Percentiles rank a stretch among this genome's conserved stretches.
These are phyloP conservation scores for Hippolais icterina DNA, from an alignment of 2,113 vertebrate species.

Conservation along the genomic window DNA sequence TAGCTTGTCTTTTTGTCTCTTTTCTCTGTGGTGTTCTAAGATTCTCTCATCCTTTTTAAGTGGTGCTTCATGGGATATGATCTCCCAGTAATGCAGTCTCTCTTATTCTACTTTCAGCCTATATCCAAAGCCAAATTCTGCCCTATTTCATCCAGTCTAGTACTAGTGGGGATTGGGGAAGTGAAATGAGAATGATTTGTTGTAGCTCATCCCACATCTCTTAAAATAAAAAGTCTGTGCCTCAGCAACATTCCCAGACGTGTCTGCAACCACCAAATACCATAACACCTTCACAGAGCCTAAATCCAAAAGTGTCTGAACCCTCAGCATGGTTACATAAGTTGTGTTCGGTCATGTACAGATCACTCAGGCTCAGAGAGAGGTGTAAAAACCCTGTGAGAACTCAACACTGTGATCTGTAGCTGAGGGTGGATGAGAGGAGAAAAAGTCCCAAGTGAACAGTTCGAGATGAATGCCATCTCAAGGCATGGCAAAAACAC, in stretches of 20 bases:
- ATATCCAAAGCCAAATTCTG: neutral
- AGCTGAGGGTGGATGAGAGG: neutral
- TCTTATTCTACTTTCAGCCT: neutral
- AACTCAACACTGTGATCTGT: neutral
- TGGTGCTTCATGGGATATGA: neutral
- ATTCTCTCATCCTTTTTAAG: neutral
- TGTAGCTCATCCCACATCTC: neutral
- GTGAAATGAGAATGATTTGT: neutral
- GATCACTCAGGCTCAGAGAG: neutral
- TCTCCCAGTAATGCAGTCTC: neutral
- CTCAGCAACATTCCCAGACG: neutral
- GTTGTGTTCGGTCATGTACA: neutral
- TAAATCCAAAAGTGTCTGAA: neutral
- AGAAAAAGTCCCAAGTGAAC: neutral
- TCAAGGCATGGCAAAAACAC: neutral
- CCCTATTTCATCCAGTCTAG: neutral
- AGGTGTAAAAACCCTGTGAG: neutral
- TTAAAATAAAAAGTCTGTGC: neutral
- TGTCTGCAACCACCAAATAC: neutral
- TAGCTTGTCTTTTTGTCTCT: neutral
- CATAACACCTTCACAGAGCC: neutral
- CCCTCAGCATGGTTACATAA: neutral
- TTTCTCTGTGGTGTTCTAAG: neutral
- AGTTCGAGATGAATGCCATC: neutral
- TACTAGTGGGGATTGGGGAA: neutral